These are phyloP conservation scores for Microtus oregoni DNA, from an alignment of 2,113 vertebrate species.

Conservation along the genomic window DNA sequence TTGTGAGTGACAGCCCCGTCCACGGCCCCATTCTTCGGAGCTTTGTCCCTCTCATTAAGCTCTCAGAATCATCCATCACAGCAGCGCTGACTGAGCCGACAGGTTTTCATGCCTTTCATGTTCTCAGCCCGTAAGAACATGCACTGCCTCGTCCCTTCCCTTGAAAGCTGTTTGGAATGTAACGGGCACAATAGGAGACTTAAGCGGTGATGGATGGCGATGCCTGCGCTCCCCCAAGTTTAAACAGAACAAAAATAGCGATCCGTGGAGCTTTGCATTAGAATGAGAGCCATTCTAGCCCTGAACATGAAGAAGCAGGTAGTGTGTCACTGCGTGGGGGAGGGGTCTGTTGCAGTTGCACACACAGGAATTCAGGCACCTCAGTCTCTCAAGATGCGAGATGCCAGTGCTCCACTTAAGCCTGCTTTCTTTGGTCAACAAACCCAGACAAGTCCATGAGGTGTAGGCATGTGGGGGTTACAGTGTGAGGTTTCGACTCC, in stretches of 20 bases:
- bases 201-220: not conserved
- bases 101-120: not conserved
- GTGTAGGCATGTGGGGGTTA: not conserved
- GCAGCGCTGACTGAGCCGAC: not conserved
- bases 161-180: not conserved
- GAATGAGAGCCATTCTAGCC: not conserved
- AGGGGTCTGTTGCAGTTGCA: not conserved
- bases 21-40: not conserved
- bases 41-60: not conserved
- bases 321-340: fast-evolving
- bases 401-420: not conserved
- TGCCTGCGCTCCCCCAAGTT: not conserved
- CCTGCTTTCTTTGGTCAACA: not conserved
- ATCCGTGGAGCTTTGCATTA: not conserved
- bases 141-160: not conserved
- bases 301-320: not conserved
- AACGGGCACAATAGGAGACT: not conserved
- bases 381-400: not conserved
- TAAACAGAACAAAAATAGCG: not conserved
- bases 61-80: not conserved
- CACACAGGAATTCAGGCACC: not conserved
- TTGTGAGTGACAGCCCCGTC: not conserved
- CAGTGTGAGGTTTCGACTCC: not conserved
- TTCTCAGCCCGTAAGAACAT: not conserved
- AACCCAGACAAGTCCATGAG: not conserved